phyloP scores from a whole-genome alignment of 2,888 invertebrate genomes.

The Ptilodon capucinus region DNA sequence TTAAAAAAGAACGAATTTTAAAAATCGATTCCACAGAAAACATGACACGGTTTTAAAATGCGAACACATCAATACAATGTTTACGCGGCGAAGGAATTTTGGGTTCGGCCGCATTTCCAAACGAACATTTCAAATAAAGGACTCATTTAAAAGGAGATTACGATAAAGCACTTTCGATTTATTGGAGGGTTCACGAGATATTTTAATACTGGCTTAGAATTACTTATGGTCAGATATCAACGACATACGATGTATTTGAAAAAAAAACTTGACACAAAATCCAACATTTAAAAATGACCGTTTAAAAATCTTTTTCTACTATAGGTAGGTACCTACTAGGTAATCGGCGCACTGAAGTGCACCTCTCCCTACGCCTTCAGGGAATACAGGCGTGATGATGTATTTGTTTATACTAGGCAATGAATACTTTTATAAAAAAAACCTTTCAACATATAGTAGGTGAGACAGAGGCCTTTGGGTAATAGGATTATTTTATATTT shows the following conservation, averaged over 20 bases:
- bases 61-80: slow-evolving; percentile 36
- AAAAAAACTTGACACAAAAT: neutral
- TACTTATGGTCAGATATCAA: slow-evolving; percentile 21
- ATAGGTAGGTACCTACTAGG: too few relatives aligned
- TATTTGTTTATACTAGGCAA: too few relatives aligned
- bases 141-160: slow-evolving; percentile 47
- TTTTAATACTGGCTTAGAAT: slow-evolving; percentile 39
- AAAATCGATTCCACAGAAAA: neutral
- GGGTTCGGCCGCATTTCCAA: slow-evolving; percentile 24
- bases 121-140: slow-evolving; percentile 44
- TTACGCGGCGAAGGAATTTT: slow-evolving; percentile 37
- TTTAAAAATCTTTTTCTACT: too few relatives aligned
- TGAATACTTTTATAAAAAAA: too few relatives aligned
- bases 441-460: too few relatives aligned
- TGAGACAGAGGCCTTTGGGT: too few relatives aligned
- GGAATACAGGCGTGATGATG: too few relatives aligned
- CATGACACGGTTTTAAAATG: slow-evolving; percentile 12
- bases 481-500: too few relatives aligned
- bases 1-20: too few relatives aligned
- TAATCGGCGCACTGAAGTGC: too few relatives aligned
- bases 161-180: slow-evolving; percentile 47
- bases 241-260: neutral
- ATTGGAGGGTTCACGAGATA: slow-evolving; percentile 41
- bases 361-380: too few relatives aligned
- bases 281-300: too few relatives aligned